Percentiles rank a stretch among this genome's conserved stretches.
These are phyloP conservation scores for Platorchestia sp. DNA, from an alignment of 1,140 invertebrate species.

Conservation along the genomic window DNA sequence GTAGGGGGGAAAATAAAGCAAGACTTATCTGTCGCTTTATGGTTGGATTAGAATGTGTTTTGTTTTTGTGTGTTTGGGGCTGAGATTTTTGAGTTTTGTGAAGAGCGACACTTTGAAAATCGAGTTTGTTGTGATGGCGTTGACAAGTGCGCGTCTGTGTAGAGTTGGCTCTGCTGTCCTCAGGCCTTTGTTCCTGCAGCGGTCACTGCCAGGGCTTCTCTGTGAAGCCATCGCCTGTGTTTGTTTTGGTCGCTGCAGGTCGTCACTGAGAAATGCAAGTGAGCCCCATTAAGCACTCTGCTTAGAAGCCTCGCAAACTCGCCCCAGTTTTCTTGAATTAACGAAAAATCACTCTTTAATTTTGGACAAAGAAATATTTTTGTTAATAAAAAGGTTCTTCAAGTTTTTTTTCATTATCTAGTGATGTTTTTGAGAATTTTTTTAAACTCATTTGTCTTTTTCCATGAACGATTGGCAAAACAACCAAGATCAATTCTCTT, in stretches of 20 bases:
- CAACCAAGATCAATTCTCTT: neutral
- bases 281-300: neutral
- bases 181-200: neutral
- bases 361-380: neutral
- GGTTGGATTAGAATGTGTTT: neutral
- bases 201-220: constrained; percentile 3
- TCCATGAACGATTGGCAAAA: neutral
- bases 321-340: neutral
- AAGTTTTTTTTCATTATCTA: neutral
- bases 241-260: neutral
- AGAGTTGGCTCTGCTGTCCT: neutral
- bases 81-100: neutral
- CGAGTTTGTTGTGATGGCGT: neutral
- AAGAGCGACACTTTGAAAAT: neutral
- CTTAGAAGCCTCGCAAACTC: neutral
- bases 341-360: neutral
- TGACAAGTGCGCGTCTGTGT: neutral
- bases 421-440: neutral
- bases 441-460: neutral
- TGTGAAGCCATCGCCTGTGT: neutral
- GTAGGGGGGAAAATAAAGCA: neutral
- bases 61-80: neutral
- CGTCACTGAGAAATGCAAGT: neutral
- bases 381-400: neutral
- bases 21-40: neutral